Conservation (phyloP, 2,797 vertebrate species). For the Pelochelys cantorii region DNA sequence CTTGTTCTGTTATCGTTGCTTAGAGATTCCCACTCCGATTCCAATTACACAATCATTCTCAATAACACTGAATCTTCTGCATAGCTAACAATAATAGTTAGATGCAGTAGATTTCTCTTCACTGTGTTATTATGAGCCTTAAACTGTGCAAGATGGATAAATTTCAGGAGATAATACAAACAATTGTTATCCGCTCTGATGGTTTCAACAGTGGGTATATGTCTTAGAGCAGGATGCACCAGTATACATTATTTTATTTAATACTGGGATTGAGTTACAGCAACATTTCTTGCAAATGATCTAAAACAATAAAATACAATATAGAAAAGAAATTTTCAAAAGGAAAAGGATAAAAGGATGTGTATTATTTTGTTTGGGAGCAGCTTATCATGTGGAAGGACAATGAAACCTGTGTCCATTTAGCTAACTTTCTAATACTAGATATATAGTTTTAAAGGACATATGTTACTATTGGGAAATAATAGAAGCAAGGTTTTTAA, state of each 20-base stretch:
- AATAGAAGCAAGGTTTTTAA: not conserved
- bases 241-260: not conserved
- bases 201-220: not conserved
- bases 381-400: not conserved
- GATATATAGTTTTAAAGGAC: not conserved
- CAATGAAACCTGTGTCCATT: not conserved
- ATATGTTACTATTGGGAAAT: not conserved
- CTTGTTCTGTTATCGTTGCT: not conserved
- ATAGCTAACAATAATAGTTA: not conserved
- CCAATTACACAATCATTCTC: not conserved
- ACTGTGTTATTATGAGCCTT: not conserved
- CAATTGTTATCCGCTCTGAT: not conserved
- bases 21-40: not conserved
- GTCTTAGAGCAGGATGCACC: not conserved
- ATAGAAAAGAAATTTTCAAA: not conserved
- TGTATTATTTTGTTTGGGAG: not conserved
- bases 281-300: not conserved
- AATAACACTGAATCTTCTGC: not conserved
- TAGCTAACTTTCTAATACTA: not conserved
- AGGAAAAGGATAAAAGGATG: not conserved
- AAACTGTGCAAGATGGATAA: not conserved
- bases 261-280: not conserved
- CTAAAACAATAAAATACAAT: fast-evolving
- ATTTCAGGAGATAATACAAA: not conserved
- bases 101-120: not conserved